Evolutionary conservation across 2,797 vertebrate genomes (phyloP), one percentile per base, ranked within the genome.

Genomic region (Poeciliopsis presidionis): DNA sequence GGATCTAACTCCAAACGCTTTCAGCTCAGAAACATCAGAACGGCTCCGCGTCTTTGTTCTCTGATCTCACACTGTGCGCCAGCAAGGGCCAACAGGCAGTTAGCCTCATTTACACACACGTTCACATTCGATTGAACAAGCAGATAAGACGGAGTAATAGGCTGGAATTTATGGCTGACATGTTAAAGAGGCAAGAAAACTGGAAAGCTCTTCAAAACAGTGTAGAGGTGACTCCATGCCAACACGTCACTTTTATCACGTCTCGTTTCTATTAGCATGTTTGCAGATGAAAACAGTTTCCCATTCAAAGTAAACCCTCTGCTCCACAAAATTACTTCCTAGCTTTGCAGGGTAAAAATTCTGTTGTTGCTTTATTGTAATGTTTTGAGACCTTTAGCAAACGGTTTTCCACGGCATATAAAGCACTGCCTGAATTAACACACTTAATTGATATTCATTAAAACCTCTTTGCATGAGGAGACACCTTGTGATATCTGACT

Each of bases 381-480:
- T 4, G 25, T 20, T 55, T 73, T 59, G n/a, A 30, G 28, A 12
- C 16, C 13, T 30, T 59, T 16, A 59, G 33, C 28, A 53, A 51
- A 51, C 4, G 8, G 8, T 67, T 0, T 67, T 36, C 61, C 14
- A 61, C 13, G 7, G 59, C 59, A 33, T 18, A 18, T 61, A 33
- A 61, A 20, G 33, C 63, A 9, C 28, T 59, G 57, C 57, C 57
- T 67, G 36, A 41, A 67, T 41, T 25, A 67, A 67, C 18, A 13
- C 55, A n/a, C 77, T 74, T 84, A 87, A 90, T 89, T 90, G 77
- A 30, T 81, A 80, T 87, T 89, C 81, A 90, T 92, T 89, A 89
- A 86, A 88, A 86, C 22, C 13, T 46, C 5, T 25, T 69, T 41
- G 69, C 69, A 74, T 55, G 75, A 88, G 82, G 13, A 61, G 77